Conservation (phyloP, 2,797 vertebrate genomes). For the Mareca penelope region DNA sequence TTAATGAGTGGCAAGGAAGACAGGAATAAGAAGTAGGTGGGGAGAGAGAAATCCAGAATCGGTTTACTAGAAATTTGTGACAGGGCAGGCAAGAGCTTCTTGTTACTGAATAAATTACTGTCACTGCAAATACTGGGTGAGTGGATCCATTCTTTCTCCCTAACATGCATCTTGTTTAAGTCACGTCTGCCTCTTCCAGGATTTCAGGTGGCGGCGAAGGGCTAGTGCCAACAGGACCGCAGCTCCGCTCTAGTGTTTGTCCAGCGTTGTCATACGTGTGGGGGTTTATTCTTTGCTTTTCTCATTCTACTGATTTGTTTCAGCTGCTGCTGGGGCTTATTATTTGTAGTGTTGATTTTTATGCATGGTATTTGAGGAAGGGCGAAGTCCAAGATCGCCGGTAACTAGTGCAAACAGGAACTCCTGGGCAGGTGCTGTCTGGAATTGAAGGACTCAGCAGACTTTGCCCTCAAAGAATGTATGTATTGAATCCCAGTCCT, state of each 20-base stretch:
- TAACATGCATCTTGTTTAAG: background rate
- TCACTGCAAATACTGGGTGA: background rate
- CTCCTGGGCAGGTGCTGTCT: background rate
- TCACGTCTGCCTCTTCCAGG: background rate
- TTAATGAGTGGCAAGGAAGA: background rate
- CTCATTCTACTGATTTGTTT: background rate
- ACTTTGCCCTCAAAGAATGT: background rate
- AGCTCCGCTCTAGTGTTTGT: background rate
- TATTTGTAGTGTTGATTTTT: background rate
- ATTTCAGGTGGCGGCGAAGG: background rate
- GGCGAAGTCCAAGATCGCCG: background rate
- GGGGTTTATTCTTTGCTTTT: background rate
- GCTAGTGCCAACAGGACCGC: background rate
- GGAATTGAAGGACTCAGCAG: background rate
- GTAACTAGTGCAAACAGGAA: background rate
- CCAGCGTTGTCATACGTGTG: fast-evolving
- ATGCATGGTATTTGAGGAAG: background rate
- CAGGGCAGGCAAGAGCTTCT: background rate
- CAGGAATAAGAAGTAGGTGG: background rate
- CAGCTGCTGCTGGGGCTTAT: background rate
- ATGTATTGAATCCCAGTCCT: background rate
- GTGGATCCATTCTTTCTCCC: background rate
- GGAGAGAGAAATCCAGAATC: slow-evolving; percentile 4
- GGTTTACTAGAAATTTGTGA: background rate
- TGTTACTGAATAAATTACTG: slow-evolving; percentile 20